Evolutionary conservation across 2,113 vertebrate genomes (phyloP).

Genomic region (Connochaetes taurinus): DNA sequence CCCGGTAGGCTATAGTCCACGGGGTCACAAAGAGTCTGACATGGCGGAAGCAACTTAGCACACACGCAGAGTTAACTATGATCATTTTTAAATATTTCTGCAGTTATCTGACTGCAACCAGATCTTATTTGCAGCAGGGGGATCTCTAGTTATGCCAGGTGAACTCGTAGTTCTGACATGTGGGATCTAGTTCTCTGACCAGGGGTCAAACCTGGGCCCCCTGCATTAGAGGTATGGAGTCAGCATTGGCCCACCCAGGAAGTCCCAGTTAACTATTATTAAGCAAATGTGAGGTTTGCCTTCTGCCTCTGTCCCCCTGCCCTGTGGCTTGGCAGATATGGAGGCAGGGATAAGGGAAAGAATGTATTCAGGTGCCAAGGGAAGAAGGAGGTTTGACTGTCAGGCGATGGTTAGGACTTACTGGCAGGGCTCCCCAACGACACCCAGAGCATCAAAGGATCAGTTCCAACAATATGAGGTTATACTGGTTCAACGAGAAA

Average conservation of each 20-base stretch:
- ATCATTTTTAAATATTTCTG: background rate
- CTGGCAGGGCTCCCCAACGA: background rate
- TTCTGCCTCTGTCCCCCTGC: background rate
- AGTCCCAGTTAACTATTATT: background rate
- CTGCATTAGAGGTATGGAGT: background rate
- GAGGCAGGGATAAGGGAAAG: background rate
- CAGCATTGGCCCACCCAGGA: background rate
- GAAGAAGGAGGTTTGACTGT: background rate
- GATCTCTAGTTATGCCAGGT: background rate
- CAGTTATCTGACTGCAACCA: background rate
- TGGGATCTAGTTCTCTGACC: background rate
- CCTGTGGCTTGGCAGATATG: background rate
- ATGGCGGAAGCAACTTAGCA: background rate
- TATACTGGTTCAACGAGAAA: background rate
- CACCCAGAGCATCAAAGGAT: background rate
- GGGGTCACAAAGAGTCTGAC: background rate
- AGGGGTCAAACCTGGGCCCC: background rate
- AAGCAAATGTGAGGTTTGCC: background rate
- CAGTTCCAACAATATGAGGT: background rate
- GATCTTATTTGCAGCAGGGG: background rate
- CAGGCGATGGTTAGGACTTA: background rate
- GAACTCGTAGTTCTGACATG: background rate
- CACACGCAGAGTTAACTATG: background rate
- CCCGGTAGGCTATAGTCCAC: background rate
- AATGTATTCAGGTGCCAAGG: background rate